Base-by-base conservation (phyloP, 2,888 invertebrate species). In the Catocala sponsa region DNA sequence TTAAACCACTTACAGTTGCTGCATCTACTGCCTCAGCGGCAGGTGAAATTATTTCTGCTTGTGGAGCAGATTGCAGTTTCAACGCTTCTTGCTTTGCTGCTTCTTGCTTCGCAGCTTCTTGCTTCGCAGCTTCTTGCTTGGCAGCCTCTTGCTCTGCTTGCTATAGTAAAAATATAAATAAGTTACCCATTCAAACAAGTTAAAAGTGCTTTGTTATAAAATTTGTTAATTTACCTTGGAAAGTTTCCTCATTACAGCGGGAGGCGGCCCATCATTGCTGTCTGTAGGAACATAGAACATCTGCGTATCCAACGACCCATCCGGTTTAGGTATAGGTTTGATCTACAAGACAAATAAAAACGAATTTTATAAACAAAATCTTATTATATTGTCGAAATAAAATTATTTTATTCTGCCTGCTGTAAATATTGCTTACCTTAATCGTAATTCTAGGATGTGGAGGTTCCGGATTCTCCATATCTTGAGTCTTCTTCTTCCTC, bases 371-470 rank as follows among this genome's bases (percentile, higher is more conserved):
- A 38, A 38, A 38, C 35, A 38, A 9, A 38, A 38, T 9, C 9
- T 7, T 38, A 38, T 38, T 9, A 6, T 9, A 7, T 38, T 6
- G 9, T 7, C 7, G 35, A 6, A 9, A 7, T 38, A 38, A 38
- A 38, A 38, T 25, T 25, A 25, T 25, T 25, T 25, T 1, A 38
- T n/a, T n/a, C 7, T 38, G 35, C 35, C 35, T 38, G 35, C 1
- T 6, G 4, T 6, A 38, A 5, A 0, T 12, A 5, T 7, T 38
- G 2, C 43, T 55, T 89, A 97, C 97, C 95, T 97, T 98, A 54
- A 97, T 97, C 63, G 97, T 98, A 59, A 98, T 97, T 83, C 97
- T 96, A 33, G 97, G 96, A 88, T 96, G 96, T 32, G 96, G 96
- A 55, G 83, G 80, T 2, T 94, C 91, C 1, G 94, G 94, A 74